phyloP scores from a whole-genome alignment of 2,113 vertebrate species.

The Oryzias melastigma region DNA sequence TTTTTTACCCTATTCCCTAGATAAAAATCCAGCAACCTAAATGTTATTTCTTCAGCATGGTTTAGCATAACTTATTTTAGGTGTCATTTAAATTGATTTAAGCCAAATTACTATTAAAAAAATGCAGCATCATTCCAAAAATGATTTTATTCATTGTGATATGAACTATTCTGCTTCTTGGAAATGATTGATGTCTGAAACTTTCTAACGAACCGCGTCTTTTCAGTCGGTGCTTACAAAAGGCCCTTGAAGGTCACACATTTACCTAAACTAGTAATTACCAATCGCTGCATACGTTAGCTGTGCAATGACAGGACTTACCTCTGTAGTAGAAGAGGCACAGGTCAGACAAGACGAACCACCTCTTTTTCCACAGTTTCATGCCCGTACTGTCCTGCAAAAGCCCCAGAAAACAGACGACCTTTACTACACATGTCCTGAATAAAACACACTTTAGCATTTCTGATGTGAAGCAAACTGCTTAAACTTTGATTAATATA shows the following conservation, averaged over 20 bases:
- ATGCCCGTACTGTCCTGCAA: slow-evolving; percentile 94
- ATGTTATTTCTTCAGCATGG: no score
- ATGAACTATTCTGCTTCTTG: not conserved
- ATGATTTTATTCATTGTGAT: no score
- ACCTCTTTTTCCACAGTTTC: slow-evolving; percentile 98
- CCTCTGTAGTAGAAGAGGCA: slow-evolving; percentile 99
- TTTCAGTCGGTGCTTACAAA: slow-evolving; percentile 16
- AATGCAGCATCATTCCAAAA: no score
- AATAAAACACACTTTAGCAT: not conserved
- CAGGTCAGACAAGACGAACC: slow-evolving; percentile 96
- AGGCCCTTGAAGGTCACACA: slow-evolving; percentile 11
- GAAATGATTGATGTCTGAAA: slow-evolving; percentile 10
- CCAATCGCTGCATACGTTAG: slow-evolving; percentile 2
- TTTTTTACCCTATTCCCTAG: no score
- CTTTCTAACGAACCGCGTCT: slow-evolving; percentile 9
- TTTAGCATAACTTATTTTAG: no score
- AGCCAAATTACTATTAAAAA: no score
- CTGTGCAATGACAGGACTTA: slow-evolving; percentile 63
- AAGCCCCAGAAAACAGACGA: slow-evolving; percentile 9
- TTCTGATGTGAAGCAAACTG: not conserved
- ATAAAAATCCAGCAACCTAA: no score
- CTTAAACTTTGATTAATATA: no score
- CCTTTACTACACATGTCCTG: not conserved
- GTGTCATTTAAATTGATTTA: no score
- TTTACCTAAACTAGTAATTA: not conserved